These are phyloP conservation scores for Acleris laterana DNA, from an alignment of 2,888 invertebrate genomes.

Conservation along the genomic window DNA sequence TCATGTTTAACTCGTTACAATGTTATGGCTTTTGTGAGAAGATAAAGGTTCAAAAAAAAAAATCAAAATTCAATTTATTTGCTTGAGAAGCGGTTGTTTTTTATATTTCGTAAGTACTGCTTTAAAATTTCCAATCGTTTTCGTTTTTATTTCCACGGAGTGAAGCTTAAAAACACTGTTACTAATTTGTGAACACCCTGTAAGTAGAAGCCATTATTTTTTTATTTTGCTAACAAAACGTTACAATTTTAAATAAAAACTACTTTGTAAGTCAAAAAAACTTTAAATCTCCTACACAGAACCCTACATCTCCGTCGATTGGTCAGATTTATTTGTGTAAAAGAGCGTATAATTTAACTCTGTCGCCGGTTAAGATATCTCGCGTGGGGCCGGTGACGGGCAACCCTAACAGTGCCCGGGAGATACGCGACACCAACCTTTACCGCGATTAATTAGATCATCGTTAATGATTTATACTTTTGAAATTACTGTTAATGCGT, in stretches of 20 bases:
- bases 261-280: not conserved
- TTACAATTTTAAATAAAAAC: not conserved
- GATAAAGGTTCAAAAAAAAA: no score
- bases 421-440: conserved; percentile 39
- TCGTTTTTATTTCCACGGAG: no score
- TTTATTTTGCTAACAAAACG: no score
- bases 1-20: no score
- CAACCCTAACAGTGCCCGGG: conserved; percentile 46
- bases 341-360: conserved; percentile 76
- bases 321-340: conserved; percentile 54
- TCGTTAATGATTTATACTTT: conserved; percentile 42
- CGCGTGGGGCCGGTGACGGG: conserved; percentile 60
- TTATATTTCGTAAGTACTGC: no score
- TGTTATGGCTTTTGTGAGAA: no score
- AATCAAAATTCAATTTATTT: no score
- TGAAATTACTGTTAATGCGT: conserved; percentile 18
- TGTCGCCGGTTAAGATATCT: conserved; percentile 70
- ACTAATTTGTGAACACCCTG: no score
- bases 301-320: conserved; percentile 41
- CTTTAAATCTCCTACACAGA: conserved; percentile 36
- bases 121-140: no score
- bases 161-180: no score
- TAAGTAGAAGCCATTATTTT: no score
- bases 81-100: no score
- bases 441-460: conserved; percentile 50